A percentile compares a stretch with the other conserved stretches of the same genome.
phyloP scores from a whole-genome alignment of 2,888 invertebrate species.

The Drosophila atroscutellata region DNA sequence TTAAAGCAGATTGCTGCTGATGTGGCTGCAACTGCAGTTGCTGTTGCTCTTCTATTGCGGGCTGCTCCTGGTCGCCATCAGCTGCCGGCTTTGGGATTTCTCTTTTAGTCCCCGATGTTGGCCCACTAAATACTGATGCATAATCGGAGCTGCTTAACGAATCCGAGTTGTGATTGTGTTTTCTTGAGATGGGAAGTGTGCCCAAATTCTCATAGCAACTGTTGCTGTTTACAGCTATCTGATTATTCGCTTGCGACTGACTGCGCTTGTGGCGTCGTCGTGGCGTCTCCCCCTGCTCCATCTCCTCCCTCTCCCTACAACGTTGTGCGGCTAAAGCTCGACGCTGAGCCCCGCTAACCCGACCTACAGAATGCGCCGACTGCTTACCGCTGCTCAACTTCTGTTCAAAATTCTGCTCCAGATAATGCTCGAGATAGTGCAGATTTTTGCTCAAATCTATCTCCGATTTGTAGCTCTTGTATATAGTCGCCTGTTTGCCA shows the following conservation, averaged over 20 bases:
- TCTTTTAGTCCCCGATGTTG: conserved; percentile 21
- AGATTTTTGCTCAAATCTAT: conserved; percentile 84
- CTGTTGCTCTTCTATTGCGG: conserved; percentile 5
- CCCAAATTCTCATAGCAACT: conserved; percentile 75
- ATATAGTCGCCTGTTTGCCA: conserved; percentile 80
- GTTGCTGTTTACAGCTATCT: conserved; percentile 53
- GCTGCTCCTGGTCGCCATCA: neutral
- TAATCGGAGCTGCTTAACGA: conserved; percentile 85
- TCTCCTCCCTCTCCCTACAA: conserved; percentile 17
- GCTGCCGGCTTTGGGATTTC: neutral
- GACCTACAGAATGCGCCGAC: conserved; percentile 81
- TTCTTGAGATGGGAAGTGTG: conserved; percentile 57
- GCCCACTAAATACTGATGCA: conserved; percentile 84
- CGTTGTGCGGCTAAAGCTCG: conserved; percentile 50
- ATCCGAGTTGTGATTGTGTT: conserved; percentile 65
- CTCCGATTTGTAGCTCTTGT: conserved; percentile 85
- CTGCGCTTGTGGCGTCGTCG: conserved; percentile 77
- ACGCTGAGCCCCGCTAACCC: conserved; percentile 68
- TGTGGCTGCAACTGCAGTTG: neutral
- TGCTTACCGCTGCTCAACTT: conserved; percentile 71
- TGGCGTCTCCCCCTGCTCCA: conserved; percentile 25
- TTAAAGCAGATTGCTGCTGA: conserved; percentile 34
- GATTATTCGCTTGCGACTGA: conserved; percentile 67
- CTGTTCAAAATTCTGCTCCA: conserved; percentile 85
- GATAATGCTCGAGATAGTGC: conserved; percentile 84